phyloP scores from a whole-genome alignment of 2,797 vertebrate genomes.

The Alcedo quadribrachys region DNA sequence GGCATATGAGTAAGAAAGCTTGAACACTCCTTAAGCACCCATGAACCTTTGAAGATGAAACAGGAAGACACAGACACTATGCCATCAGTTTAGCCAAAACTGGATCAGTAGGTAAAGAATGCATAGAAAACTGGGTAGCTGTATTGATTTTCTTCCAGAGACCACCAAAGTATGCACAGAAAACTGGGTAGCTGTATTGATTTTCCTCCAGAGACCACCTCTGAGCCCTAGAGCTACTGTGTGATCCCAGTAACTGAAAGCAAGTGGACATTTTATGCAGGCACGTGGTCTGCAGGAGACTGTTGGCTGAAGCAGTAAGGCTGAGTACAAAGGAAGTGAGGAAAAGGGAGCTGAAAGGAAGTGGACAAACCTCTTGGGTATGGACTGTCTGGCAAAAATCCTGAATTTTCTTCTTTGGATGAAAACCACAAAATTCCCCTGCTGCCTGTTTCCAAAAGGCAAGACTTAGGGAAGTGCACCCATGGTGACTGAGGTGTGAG shows the following conservation, averaged over 20 bases:
- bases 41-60: background rate
- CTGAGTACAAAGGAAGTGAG: background rate
- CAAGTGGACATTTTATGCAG: fast-evolving
- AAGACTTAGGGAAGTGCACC: background rate
- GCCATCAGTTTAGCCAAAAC: background rate
- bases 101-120: background rate
- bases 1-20: background rate
- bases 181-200: background rate
- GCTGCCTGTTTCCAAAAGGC: background rate
- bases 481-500: background rate
- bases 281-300: background rate
- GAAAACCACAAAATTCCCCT: background rate
- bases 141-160: background rate
- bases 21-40: background rate
- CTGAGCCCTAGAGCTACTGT: background rate
- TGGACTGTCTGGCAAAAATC: background rate
- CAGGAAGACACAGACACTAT: background rate
- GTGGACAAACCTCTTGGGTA: background rate
- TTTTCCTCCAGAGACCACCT: background rate
- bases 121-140: background rate
- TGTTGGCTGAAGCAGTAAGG: background rate
- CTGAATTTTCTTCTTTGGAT: background rate
- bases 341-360: background rate
- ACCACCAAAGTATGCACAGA: fast-evolving
- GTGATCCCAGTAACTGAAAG: background rate